A percentile compares a stretch with the other conserved stretches of the same genome.
Conservation (phyloP, 2,797 vertebrate species). For the Trachops cirrhosus region DNA sequence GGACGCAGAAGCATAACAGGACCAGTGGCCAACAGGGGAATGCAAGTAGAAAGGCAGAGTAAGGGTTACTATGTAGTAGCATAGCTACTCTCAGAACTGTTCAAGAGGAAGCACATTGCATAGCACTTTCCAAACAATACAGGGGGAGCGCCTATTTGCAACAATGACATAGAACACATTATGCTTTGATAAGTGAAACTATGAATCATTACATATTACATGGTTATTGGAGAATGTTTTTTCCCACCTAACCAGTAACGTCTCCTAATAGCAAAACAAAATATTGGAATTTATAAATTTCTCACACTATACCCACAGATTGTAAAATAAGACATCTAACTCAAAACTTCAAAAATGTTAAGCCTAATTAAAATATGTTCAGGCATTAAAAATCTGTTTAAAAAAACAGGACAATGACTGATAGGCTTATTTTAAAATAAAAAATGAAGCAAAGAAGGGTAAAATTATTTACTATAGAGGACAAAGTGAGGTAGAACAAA, state of each 20-base stretch:
- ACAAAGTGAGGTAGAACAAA: not conserved
- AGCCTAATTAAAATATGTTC: conserved; percentile 38
- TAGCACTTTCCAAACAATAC: conserved; percentile 36
- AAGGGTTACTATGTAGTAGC: conserved; percentile 28
- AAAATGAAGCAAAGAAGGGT: conserved; percentile 11
- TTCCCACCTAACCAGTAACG: conserved; percentile 23
- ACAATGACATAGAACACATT: not conserved
- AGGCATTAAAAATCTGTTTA: not conserved
- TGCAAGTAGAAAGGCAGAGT: conserved; percentile 66
- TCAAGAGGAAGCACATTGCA: conserved; percentile 52
- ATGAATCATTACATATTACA: not conserved
- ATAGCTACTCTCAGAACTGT: conserved; percentile 21
- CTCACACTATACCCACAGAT: not conserved
- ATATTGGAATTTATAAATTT: conserved; percentile 12
- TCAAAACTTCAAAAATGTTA: conserved; percentile 38
- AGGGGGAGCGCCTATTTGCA: not conserved
- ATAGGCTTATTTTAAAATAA: conserved; percentile 38
- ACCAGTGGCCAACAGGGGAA: conserved; percentile 74
- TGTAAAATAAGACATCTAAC: not conserved
- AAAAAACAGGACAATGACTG: not conserved
- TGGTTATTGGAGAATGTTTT: not conserved
- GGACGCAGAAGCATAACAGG: conserved; percentile 57
- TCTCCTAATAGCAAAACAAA: conserved; percentile 34
- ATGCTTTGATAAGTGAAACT: not conserved
- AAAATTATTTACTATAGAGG: conserved; percentile 26